phyloP scores from a whole-genome alignment of 2,888 invertebrate genomes.

The Chesias legatella region DNA sequence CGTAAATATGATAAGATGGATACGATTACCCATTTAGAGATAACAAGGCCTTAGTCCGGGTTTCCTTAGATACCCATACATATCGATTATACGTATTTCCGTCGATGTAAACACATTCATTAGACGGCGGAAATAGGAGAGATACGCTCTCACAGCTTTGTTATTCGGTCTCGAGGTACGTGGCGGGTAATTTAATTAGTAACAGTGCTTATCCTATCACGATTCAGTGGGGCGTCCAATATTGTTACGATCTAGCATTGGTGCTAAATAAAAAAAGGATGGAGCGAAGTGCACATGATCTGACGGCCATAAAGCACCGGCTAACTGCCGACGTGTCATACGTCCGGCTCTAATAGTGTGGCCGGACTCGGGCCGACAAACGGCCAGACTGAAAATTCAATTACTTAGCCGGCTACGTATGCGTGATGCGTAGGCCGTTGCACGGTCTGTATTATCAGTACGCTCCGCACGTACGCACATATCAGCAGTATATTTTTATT shows the following conservation, averaged over 20 bases:
- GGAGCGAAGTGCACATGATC: constrained; percentile 31
- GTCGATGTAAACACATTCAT: constrained; percentile 30
- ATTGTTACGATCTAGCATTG: constrained; percentile 38
- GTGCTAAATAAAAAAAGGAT: constrained; percentile 42
- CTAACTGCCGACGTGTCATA: constrained; percentile 50
- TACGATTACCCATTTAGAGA: constrained; percentile 8
- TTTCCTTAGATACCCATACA: constrained; percentile 14
- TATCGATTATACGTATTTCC: constrained; percentile 27
- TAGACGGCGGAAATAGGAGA: constrained; percentile 30
- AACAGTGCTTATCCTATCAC: constrained; percentile 45
- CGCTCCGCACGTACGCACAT: constrained; percentile 40
- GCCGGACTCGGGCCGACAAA: constrained; percentile 40
- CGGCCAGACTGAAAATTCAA: constrained; percentile 62
- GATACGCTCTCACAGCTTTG: constrained; percentile 36
- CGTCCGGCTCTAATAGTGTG: constrained; percentile 47
- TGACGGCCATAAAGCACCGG: constrained; percentile 48
- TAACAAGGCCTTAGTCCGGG: constrained; percentile 1
- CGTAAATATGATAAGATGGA: constrained; percentile 1
- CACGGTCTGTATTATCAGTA: constrained; percentile 46
- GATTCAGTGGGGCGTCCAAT: constrained; percentile 35
- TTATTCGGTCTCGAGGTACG: constrained; percentile 38
- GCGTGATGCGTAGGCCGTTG: constrained; percentile 47
- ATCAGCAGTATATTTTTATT: constrained; percentile 25
- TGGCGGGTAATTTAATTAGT: constrained; percentile 52
- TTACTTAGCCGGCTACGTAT: constrained; percentile 59